These are phyloP conservation scores for Turritopsis rubra DNA, from an alignment of 30 jellyfish, hydroid and myxozoan genomes.

Conservation along the genomic window DNA sequence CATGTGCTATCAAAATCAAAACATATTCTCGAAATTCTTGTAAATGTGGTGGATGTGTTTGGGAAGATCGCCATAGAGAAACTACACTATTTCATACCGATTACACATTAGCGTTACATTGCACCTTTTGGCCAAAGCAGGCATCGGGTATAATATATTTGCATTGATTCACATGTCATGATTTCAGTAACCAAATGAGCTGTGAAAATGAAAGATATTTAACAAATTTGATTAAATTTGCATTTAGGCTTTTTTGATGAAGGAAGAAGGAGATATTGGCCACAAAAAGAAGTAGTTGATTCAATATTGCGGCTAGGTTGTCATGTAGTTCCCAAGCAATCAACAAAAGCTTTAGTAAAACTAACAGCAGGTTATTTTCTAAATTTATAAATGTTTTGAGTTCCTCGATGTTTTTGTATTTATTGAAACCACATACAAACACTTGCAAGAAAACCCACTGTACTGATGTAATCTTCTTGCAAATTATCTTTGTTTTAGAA, in stretches of 20 bases:
- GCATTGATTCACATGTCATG: too few species aligned
- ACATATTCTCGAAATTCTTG: background rate
- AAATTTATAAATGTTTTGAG: too few species aligned
- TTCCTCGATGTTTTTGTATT: too few species aligned
- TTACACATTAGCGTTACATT: background rate
- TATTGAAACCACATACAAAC: too few species aligned
- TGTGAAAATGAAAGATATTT: background rate
- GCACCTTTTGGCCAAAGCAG: background rate
- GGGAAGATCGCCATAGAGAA: background rate
- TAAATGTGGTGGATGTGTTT: background rate
- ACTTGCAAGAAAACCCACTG: too few species aligned
- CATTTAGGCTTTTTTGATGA: conserved; percentile 22
- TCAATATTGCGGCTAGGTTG: conserved; percentile 18
- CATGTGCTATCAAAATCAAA: conserved; percentile 19
- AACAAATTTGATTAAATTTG: too few species aligned
- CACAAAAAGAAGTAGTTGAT: conserved; percentile 19
- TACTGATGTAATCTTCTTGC: too few species aligned
- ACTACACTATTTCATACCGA: background rate
- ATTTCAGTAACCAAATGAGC: background rate
- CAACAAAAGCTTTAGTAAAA: conserved; percentile 21
- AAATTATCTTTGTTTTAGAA: too few species aligned
- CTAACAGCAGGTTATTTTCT: conserved; percentile 20
- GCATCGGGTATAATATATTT: background rate
- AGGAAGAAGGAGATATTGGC: conserved; percentile 28
- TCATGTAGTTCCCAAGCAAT: conserved; percentile 40